Evolutionary conservation across 2,888 invertebrate genomes (phyloP), one percentile per base, ranked within the genome.

Genomic region (Yponomeuta evonymella): DNA sequence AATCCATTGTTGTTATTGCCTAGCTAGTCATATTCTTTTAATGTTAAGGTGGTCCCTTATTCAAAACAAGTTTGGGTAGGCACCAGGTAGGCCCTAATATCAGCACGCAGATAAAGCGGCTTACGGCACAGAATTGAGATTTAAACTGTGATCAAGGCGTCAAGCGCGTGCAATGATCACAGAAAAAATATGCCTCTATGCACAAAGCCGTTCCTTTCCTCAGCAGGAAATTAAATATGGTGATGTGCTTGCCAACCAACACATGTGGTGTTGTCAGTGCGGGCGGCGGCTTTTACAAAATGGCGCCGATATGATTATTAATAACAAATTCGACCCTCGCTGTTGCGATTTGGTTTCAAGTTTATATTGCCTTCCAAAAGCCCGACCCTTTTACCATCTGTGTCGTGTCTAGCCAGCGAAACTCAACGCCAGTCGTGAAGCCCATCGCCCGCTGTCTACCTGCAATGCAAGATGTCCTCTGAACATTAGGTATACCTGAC

Each of bases 231-330:
- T 73, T 67, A 73, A 72, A 73, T 70, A 70, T 71, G 64, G 33
- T 63, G 15, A 64, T 70, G 43, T 2, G 51, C 63, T 23, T 23
- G 48, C 29, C 29, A 58, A 70, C 29, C 29, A 58, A 70, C 70
- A 70, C 70, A 58, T 65, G 70, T 70, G 70, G 63, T 43, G 15
- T 73, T 73, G 71, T 71, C 51, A 69, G 67, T 71, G 70, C 71
- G 73, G 75, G 70, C 73, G 66, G 72, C 70, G 63, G 78, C 79
- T 80, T 81, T 79, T 77, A 79, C 83, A 86, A 90, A 86, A 90
- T 88, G 90, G 90, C 90, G 89, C 83, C 87, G 84, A 82, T 87
- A 85, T 85, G 84, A 89, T 90, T 90, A 90, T 90, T 90, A 90
- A 90, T 90, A 90, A 89, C 85, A 84, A 89, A 86, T 85, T 86